Evolutionary conservation across 2,888 invertebrate species (phyloP).

Genomic region (Heliconius ethilla): DNA sequence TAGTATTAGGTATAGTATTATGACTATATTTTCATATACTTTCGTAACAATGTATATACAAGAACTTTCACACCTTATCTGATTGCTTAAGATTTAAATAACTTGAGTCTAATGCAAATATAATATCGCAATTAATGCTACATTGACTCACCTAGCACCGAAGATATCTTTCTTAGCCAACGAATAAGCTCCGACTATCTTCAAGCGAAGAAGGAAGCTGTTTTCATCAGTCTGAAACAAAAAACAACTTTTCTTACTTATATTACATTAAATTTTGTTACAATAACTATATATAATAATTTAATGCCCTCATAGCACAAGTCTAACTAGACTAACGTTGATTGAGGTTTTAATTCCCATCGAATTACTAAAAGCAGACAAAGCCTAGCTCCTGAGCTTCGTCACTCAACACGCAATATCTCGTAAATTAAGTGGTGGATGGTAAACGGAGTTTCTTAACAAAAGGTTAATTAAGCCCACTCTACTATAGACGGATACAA

Average conservation of each 20-base stretch:
- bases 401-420: too few relatives aligned
- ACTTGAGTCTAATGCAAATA: background rate
- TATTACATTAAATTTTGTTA: background rate
- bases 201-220: constrained; percentile 91
- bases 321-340: too few relatives aligned
- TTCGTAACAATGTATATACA: background rate
- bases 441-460: too few relatives aligned
- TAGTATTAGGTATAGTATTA: too few relatives aligned
- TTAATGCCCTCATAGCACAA: background rate
- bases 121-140: background rate
- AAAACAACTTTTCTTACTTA: constrained; percentile 13
- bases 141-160: constrained; percentile 91
- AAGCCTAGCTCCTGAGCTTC: too few relatives aligned
- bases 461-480: too few relatives aligned
- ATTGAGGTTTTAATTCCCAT: too few relatives aligned
- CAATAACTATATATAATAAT: too few relatives aligned
- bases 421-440: too few relatives aligned
- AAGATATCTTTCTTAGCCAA: constrained; percentile 99
- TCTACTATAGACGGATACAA: too few relatives aligned
- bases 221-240: constrained; percentile 88
- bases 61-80: background rate
- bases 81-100: background rate
- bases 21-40: background rate
- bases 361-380: too few relatives aligned
- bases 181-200: constrained; percentile 92